Evolutionary conservation across 2,888 invertebrate genomes (phyloP), one percentile per base, ranked within the genome.

Genomic region (Heteropelma amictum): DNA sequence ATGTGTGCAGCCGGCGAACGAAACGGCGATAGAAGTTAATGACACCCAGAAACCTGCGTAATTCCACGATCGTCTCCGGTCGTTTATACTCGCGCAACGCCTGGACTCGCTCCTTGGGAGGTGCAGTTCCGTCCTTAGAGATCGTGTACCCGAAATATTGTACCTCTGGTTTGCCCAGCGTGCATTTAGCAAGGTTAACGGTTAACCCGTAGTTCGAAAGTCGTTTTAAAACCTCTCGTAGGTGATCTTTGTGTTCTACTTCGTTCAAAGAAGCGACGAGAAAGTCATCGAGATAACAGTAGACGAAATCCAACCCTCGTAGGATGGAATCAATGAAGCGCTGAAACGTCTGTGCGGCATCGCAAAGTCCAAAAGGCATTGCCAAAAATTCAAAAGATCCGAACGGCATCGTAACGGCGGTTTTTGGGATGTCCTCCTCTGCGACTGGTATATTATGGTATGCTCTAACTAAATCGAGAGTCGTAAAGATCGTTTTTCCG

Each of bases 1-100:
- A 77, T 67, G n/a, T 76, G 7, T 6, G 87, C 87, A 1, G 87
- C 84, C 83, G 49, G 4, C 85, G 84, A 0, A 89, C 73, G 74
- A 84, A 89, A 4, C 84, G 61, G 4, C 88, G 61, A 58, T 88
- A 87, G 77, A 86, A 87, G 76, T 87, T 88, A 3, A 87, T 7
- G 82, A 85, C 86, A 3, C 87, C 87, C 3, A 87, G 65, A 75
- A 87, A 87, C 33, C 78, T 72, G 10, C 83, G 73, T 1, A 89
- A 76, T 17, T 84, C 76, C 26, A 81, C 81, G 0, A 82, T 81
- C 1, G 81, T 84, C 35, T 56, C 63, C 1, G 86, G 86, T 30
- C 63, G 54, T 5, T 80, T 68, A 28, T 80, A 83, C 1, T 79
- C 53, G 23, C 10, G 10, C 1, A 87, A 83, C 3, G 80, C 82